A percentile compares a stretch with the other conserved stretches of the same genome.
Evolutionary conservation across 2,113 vertebrate species (phyloP).

Genomic region (Rhegmatorhina hoffmannsi): DNA sequence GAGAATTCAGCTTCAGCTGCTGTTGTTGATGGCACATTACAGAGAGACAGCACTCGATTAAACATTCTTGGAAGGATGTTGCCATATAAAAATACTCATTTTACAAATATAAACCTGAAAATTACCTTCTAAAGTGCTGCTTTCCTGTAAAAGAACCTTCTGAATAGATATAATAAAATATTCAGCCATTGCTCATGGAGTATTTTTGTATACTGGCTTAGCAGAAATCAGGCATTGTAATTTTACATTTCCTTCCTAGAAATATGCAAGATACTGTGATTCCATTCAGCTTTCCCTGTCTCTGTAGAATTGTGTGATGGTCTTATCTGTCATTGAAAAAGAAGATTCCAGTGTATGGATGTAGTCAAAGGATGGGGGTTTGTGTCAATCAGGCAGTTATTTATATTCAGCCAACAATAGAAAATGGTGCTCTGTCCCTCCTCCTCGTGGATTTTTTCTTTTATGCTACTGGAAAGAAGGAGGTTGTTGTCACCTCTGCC

Average conservation of each 20-base stretch:
- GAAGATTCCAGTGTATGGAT: not conserved
- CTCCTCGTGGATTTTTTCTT: not conserved
- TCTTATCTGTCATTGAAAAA: not conserved
- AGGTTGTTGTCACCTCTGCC: not conserved
- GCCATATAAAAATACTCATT: not conserved
- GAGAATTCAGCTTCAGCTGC: not conserved
- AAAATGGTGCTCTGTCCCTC: constrained; percentile 3
- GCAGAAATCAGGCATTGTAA: not conserved
- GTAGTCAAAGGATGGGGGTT: not conserved
- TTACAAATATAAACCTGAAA: not conserved
- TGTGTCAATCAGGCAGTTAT: constrained; percentile 26
- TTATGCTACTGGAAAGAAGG: constrained; percentile 7
- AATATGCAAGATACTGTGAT: not conserved
- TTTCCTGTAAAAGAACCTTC: not conserved
- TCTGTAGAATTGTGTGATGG: not conserved
- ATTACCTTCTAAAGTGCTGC: not conserved
- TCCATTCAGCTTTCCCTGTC: not conserved
- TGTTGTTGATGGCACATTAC: not conserved
- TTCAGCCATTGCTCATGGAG: not conserved
- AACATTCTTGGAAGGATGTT: not conserved
- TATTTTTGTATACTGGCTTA: not conserved
- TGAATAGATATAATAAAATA: not conserved
- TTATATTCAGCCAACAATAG: constrained; percentile 23
- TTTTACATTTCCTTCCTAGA: not conserved
- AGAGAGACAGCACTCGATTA: not conserved